phyloP scores from a whole-genome alignment of 2,113 vertebrate genomes.

The Riparia riparia region DNA sequence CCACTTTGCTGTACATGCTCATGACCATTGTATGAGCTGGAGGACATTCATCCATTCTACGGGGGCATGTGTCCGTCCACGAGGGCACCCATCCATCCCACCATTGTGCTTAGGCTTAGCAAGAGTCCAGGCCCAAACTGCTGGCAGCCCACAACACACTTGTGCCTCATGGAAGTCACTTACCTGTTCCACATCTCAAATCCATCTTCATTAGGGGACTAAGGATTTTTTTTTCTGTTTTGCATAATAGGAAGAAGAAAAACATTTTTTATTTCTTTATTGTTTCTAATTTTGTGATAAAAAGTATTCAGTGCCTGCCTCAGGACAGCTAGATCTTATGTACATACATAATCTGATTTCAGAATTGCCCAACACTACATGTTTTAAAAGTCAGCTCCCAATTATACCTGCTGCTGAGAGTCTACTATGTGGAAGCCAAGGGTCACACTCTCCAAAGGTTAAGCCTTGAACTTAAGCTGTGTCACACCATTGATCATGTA shows the following conservation, averaged over 20 bases:
- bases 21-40: neutral
- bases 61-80: neutral
- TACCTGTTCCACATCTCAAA: neutral
- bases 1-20: fast-evolving
- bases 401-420: neutral
- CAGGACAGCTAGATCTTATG: neutral
- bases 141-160: neutral
- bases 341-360: neutral
- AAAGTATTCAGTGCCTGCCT: neutral
- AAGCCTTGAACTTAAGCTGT: neutral
- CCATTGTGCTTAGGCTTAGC: neutral
- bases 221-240: neutral
- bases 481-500: neutral
- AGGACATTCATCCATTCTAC: neutral
- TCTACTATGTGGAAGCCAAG: neutral
- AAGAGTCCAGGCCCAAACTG: neutral
- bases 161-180: neutral
- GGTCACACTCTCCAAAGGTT: neutral
- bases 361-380: neutral
- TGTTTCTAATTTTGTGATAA: neutral
- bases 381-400: neutral
- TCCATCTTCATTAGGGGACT: neutral
- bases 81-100: neutral
- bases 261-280: neutral
- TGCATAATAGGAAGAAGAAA: neutral